These are phyloP conservation scores for Fringilla coelebs DNA, from an alignment of 2,797 vertebrate species.

Conservation along the genomic window DNA sequence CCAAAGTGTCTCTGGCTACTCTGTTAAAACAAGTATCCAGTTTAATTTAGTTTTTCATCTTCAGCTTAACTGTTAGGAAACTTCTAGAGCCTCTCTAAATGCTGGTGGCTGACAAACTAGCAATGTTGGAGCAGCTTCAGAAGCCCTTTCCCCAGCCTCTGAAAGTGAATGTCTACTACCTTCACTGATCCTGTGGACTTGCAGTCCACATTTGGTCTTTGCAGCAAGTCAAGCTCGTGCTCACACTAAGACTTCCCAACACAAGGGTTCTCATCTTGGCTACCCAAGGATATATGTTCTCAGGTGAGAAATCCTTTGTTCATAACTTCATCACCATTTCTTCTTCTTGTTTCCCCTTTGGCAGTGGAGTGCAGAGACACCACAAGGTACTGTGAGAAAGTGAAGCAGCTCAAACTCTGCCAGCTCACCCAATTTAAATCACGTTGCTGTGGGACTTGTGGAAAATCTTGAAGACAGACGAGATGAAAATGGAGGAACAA, in stretches of 20 bases:
- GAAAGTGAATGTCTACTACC: not conserved
- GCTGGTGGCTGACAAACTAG: not conserved
- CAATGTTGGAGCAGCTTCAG: not conserved
- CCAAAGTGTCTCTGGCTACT: not conserved
- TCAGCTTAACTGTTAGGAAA: not conserved
- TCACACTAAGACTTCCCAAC: not conserved
- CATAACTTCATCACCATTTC: not conserved
- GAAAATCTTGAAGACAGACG: conserved; percentile 81
- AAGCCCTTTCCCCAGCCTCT: not conserved
- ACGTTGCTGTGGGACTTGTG: conserved; percentile 93
- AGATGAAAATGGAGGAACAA: conserved; percentile 36
- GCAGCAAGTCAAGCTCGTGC: not conserved
- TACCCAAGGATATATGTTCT: not conserved
- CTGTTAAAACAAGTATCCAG: not conserved
- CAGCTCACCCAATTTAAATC: conserved; percentile 89
- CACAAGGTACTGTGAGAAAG: conserved; percentile 95
- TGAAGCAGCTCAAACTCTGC: conserved; percentile 92
- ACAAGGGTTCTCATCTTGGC: not conserved
- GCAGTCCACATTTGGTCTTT: not conserved
- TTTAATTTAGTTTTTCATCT: not conserved
- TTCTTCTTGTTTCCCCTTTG: conserved; percentile 33
- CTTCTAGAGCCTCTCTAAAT: not conserved
- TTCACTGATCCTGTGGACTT: not conserved
- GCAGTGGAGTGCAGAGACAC: conserved; percentile 91
- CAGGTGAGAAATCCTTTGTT: not conserved